A percentile compares a stretch with the other conserved stretches of the same genome.
phyloP scores from a whole-genome alignment of 2,113 vertebrate genomes.

The Tragelaphus imberbis region DNA sequence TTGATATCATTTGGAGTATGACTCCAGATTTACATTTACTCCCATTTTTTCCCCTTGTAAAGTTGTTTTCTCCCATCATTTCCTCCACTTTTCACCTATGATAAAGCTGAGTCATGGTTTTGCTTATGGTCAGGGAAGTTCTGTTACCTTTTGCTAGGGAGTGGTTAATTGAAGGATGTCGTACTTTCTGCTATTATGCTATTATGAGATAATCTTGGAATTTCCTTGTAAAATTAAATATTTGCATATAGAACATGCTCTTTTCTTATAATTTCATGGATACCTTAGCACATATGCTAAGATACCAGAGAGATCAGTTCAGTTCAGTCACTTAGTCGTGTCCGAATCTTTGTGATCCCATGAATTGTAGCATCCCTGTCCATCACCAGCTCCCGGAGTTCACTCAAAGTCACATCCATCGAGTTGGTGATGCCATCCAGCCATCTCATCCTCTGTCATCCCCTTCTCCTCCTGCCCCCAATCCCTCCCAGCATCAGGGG shows the following conservation, averaged over 20 bases:
- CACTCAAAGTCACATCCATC: fast-evolving
- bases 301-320: no score
- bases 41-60: neutral
- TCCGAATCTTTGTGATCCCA: no score
- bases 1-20: neutral
- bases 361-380: no score
- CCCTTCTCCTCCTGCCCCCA: no score
- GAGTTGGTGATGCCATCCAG: no score
- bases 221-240: neutral
- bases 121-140: neutral
- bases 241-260: neutral
- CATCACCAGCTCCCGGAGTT: no score
- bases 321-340: no score
- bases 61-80: neutral
- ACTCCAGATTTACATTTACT: neutral
- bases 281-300: neutral
- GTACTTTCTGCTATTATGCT: neutral
- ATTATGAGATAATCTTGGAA: neutral
- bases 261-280: neutral
- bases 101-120: neutral
- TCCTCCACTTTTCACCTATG: neutral
- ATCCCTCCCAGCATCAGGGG: no score
- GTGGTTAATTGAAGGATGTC: neutral
- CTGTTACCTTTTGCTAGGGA: neutral
- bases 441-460: no score